Percentiles rank a stretch among this genome's conserved stretches.
Conservation (phyloP, 2,888 invertebrate species). For the Empis livida region DNA sequence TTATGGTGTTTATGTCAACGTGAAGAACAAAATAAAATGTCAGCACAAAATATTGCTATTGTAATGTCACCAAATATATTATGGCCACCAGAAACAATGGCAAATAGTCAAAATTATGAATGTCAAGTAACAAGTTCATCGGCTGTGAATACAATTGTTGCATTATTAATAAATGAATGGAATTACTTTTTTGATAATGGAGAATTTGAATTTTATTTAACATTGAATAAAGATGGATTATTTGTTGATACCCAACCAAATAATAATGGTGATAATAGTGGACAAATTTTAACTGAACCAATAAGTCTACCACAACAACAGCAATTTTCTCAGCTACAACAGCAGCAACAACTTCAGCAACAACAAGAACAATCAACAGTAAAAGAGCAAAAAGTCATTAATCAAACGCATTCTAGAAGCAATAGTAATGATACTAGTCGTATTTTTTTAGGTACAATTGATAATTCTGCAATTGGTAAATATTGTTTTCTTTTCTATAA, state of each 20-base stretch:
- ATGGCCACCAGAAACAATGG: conserved; percentile 30
- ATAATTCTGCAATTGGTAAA: conserved; percentile 16
- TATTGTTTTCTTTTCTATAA: no score
- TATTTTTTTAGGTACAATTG: conserved; percentile 35
- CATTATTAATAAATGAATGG: conserved; percentile 68
- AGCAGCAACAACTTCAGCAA: conserved; percentile 33
- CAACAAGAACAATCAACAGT: conserved; percentile 14
- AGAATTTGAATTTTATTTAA: conserved; percentile 58
- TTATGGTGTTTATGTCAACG: conserved; percentile 71
- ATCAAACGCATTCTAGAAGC: conserved; percentile 39
- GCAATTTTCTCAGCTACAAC: conserved; percentile 27
- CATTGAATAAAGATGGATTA: conserved; percentile 44
- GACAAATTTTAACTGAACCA: no score
- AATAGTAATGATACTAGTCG: conserved; percentile 48
- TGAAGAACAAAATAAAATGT: conserved; percentile 87
- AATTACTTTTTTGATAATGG: conserved; percentile 51
- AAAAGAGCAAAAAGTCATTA: background rate
- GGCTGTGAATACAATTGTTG: conserved; percentile 73
- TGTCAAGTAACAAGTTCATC: conserved; percentile 67
- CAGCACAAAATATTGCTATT: conserved; percentile 90
- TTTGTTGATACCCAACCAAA: conserved; percentile 34
- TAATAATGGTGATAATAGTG: background rate
- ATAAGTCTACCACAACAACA: conserved; percentile 29
- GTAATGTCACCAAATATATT: conserved; percentile 93
- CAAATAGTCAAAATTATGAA: conserved; percentile 28